phyloP scores from a whole-genome alignment of 2,888 invertebrate species.

The Drosophila pseudotakahashii region DNA sequence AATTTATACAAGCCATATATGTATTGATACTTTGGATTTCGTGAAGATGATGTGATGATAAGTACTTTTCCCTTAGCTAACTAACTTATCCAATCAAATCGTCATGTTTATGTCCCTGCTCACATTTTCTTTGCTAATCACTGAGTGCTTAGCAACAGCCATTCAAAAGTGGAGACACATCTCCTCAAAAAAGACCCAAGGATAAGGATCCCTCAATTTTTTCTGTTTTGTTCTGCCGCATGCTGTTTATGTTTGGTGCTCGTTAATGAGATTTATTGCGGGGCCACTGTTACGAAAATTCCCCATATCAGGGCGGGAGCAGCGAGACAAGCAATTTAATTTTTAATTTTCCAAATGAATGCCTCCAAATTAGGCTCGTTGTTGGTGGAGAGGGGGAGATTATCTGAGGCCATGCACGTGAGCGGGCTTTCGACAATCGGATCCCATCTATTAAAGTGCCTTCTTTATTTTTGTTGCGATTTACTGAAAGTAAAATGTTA shows the following conservation, averaged over 20 bases:
- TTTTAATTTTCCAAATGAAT: conserved; percentile 80
- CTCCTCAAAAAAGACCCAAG: conserved; percentile 4
- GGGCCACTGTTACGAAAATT: conserved; percentile 54
- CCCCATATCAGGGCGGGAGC: conserved; percentile 37
- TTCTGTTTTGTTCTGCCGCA: conserved; percentile 25
- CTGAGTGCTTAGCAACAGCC: conserved; percentile 30
- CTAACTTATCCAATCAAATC: conserved; percentile 28
- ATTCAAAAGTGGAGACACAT: conserved; percentile 12
- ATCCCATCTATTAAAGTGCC: conserved; percentile 49
- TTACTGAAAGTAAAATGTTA: conserved; percentile 4
- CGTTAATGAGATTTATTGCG: conserved; percentile 73
- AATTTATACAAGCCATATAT: conserved; percentile 3
- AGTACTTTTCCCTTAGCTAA: conserved; percentile 10
- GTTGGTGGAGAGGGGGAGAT: conserved; percentile 56
- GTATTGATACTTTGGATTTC: not conserved
- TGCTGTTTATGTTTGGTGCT: conserved; percentile 40
- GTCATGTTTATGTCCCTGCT: not conserved
- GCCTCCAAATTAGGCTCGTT: conserved; percentile 77
- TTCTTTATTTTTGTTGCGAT: no score
- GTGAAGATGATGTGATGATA: not conserved
- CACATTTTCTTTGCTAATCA: conserved; percentile 22
- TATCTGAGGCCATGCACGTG: conserved; percentile 49
- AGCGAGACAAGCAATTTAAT: conserved; percentile 76
- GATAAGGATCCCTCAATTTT: conserved; percentile 3
- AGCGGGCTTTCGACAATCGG: conserved; percentile 18